Conservation (phyloP, 2,113 vertebrate genomes). For the Calidris pugnax region DNA sequence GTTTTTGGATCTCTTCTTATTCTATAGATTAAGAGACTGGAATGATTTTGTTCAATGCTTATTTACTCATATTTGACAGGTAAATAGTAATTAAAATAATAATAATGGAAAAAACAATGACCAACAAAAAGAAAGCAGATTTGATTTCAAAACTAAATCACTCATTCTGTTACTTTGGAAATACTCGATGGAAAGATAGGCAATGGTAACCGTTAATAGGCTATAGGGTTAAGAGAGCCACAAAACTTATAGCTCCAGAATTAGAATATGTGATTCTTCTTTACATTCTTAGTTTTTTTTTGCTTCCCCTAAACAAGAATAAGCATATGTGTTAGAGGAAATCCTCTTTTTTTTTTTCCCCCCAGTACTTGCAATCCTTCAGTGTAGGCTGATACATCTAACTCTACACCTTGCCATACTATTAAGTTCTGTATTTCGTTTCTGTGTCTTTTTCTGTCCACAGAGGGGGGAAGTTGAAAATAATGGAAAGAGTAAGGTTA, state of each 20-base stretch:
- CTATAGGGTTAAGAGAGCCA: neutral
- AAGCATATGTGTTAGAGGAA: accelerated
- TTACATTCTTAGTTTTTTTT: neutral
- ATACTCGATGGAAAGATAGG: neutral
- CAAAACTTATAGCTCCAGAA: neutral
- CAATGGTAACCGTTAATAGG: neutral
- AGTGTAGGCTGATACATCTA: neutral
- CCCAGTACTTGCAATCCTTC: neutral
- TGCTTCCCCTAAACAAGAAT: neutral
- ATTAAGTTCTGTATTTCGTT: neutral
- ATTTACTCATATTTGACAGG: neutral
- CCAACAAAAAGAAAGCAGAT: neutral
- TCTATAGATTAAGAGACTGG: neutral
- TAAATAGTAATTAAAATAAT: neutral
- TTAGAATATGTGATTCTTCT: neutral
- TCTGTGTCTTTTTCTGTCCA: neutral
- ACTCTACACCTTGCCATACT: neutral
- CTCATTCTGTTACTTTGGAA: neutral
- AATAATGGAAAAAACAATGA: neutral
- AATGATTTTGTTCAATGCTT: neutral
- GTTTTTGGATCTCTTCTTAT: neutral
- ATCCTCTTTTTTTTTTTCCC: neutral
- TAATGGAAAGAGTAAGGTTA: neutral
- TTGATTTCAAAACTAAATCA: neutral
- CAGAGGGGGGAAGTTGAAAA: neutral